Base-by-base conservation (phyloP, 1,140 invertebrate species). In the Tetranychus cinnabarinus region DNA sequence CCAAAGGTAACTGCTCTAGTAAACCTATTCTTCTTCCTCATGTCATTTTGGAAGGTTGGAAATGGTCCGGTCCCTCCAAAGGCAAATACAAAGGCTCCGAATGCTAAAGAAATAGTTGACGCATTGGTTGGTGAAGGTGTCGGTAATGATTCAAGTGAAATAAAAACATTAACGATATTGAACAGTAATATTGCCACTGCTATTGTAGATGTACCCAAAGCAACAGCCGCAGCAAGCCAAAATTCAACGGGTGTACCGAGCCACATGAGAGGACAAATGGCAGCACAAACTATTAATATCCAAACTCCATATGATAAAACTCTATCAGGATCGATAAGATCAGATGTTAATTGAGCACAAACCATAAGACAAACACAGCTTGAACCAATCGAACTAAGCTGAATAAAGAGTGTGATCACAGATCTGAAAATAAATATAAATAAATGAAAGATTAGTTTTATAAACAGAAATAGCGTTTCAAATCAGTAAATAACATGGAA, bases 191-290 rank as follows among this genome's bases (percentile, higher is more conserved):
- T 55, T 23, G 64, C 33, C 23, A 13, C 10, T 31, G 47, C 36
- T 3, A 64, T 15, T 5, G 37, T 31, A 1, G 61, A 60, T 3
- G 46, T 23, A 37, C 37, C 1, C 55, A 64, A 48, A 33, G 61
- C 61, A 33, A 10, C 7, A 33, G 31, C 57, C 34, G 60, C 60
- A 3, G 59, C 57, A 34, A 64, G 57, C 82, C 79, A 78, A 69
- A 83, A 83, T 65, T 84, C 80, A 67, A 81, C 81, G 2, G 84
- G 83, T 5, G 81, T 79, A 42, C 81, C 82, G 1, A 83, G 74
- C 73, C 82, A 81, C 65, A 80, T 78, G 0, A 80, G 67, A 0
- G 82, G 81, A 7, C 77, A 77, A 4, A 85, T 72, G 0, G 74
- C 66, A 2, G 72, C 69, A 0, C 77, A 78, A 15, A 84, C 77